Percentiles rank a stretch among this genome's conserved stretches.
Evolutionary conservation across 2,888 invertebrate genomes (phyloP).

Genomic region (Dolichopus griseipennis): DNA sequence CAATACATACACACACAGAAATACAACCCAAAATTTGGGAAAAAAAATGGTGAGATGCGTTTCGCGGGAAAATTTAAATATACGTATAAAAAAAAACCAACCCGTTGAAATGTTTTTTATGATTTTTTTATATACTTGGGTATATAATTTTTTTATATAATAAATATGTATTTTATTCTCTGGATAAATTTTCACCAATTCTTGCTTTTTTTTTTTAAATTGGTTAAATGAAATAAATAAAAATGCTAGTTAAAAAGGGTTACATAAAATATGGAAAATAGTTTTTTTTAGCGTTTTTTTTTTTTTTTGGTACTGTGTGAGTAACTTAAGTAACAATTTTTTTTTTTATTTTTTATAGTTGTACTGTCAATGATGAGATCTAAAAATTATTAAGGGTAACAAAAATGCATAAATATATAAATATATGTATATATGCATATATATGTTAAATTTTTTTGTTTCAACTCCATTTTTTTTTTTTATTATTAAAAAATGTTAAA

Average conservation of each 20-base stretch:
- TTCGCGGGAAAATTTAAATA: not conserved
- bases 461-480: no score
- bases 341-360: not conserved
- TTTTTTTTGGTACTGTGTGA: not conserved
- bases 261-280: not conserved
- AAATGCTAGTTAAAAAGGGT: slow-evolving; percentile 2
- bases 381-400: not conserved
- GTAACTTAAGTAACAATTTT: no score
- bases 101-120: not conserved
- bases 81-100: not conserved
- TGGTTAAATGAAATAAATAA: not conserved
- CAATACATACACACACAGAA: not conserved
- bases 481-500: no score
- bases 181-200: not conserved
- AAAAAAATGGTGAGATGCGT: not conserved
- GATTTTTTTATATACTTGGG: no score
- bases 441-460: no score
- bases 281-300: not conserved
- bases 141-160: no score
- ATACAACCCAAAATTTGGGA: not conserved
- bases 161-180: not conserved
- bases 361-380: not conserved
- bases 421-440: not conserved
- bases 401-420: not conserved
- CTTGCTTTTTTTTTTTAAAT: not conserved